These are phyloP conservation scores for Decapterus maruadsi DNA, from an alignment of 2,797 vertebrate species.

Conservation along the genomic window DNA sequence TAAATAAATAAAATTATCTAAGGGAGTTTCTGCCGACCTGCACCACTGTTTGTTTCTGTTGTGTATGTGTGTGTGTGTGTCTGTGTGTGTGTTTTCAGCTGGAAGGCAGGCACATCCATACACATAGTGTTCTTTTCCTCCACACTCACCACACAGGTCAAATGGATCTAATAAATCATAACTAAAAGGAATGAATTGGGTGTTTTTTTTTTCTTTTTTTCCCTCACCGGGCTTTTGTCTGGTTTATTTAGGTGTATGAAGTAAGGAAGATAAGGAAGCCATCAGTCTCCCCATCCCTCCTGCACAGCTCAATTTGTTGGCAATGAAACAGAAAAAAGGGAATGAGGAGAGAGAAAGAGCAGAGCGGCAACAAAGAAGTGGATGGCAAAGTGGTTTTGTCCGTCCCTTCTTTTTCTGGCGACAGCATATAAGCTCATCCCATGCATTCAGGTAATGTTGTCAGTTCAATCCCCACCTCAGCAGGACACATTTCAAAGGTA, in stretches of 20 bases:
- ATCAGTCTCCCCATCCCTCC: conserved; percentile 48
- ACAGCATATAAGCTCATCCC: background rate
- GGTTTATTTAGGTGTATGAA: conserved; percentile 51
- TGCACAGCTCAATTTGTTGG: conserved; percentile 44
- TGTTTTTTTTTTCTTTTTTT: conserved; percentile 11
- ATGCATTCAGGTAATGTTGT: background rate
- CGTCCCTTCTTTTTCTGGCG: conserved; percentile 5
- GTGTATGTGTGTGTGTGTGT: conserved; percentile 13
- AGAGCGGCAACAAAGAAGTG: conserved; percentile 4
- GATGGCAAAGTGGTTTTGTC: conserved; percentile 21
- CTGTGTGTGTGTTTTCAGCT: conserved; percentile 23
- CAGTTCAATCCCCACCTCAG: background rate
- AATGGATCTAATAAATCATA: conserved; percentile 69
- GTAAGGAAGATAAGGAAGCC: conserved; percentile 61
- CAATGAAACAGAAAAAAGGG: conserved; percentile 30
- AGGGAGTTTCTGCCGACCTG: conserved; percentile 42
- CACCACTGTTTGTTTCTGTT: conserved; percentile 11
- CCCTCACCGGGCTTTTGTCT: conserved; percentile 31
- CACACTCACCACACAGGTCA: conserved; percentile 42
- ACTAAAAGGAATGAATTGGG: conserved; percentile 56
- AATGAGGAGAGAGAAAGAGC: background rate
- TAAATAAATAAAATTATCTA: conserved; percentile 18
- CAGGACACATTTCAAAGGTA: no score
- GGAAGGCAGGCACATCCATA: conserved; percentile 32
- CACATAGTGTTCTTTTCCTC: conserved; percentile 34